These are phyloP conservation scores for Avahi laniger DNA, from an alignment of 2,797 vertebrate genomes.

Conservation along the genomic window DNA sequence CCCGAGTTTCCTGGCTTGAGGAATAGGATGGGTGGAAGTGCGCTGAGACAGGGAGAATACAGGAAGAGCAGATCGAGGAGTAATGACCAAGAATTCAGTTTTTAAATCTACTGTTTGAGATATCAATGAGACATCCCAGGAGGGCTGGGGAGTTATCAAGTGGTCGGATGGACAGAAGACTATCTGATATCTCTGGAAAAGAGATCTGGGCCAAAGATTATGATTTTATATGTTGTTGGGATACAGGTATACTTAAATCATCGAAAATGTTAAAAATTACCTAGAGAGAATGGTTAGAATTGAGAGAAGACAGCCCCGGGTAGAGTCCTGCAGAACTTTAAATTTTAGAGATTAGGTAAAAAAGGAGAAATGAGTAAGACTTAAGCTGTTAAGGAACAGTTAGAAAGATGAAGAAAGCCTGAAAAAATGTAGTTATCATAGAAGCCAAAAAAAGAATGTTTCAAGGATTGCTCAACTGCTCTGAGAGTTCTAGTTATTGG, in stretches of 20 bases:
- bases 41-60: background rate
- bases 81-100: background rate
- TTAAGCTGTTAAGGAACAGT: constrained; percentile 31
- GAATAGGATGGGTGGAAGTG: background rate
- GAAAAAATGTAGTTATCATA: background rate
- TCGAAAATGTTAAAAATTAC: background rate
- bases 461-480: constrained; percentile 31
- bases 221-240: background rate
- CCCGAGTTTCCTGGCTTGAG: background rate
- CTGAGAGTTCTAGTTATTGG: constrained; percentile 6
- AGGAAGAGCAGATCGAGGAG: background rate
- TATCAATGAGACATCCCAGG: background rate
- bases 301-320: background rate
- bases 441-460: constrained; percentile 32
- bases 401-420: constrained; percentile 49
- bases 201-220: background rate
- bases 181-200: background rate
- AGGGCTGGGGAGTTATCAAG: background rate
- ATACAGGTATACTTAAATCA: background rate
- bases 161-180: background rate
- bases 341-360: background rate
- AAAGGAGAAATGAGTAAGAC: constrained; percentile 18
- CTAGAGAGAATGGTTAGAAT: background rate
- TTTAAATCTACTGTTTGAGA: background rate
- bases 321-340: constrained; percentile 8